These are phyloP conservation scores for Isurus oxyrinchus DNA, from an alignment of 2,113 vertebrate species.

Conservation along the genomic window DNA sequence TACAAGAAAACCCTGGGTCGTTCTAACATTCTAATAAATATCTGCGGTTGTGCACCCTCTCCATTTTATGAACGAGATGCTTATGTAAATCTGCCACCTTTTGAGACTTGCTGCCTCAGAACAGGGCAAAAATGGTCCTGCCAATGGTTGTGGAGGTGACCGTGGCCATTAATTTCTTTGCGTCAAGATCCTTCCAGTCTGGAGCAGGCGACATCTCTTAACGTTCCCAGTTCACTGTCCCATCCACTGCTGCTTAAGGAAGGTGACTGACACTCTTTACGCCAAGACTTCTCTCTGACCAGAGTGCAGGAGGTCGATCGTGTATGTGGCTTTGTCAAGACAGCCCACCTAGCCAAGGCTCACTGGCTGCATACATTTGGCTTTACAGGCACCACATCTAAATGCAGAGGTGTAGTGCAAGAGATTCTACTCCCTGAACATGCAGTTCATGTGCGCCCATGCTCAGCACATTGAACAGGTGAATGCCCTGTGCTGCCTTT, in stretches of 20 bases:
- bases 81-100: not conserved
- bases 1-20: not conserved
- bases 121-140: not conserved
- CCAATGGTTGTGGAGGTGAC: not conserved
- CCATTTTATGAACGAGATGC: not conserved
- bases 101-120: not conserved
- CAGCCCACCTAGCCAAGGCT: not conserved
- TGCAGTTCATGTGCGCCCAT: not conserved
- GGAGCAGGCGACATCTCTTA: not conserved
- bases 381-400: not conserved
- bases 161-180: not conserved
- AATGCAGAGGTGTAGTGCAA: not conserved
- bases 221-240: not conserved
- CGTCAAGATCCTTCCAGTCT: not conserved
- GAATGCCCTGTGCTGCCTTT: not conserved
- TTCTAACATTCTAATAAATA: not conserved
- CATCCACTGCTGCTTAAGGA: not conserved
- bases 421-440: not conserved
- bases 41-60: not conserved
- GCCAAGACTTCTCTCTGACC: not conserved
- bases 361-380: not conserved
- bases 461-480: not conserved
- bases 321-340: not conserved
- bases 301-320: not conserved
- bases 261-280: not conserved